phyloP scores from a whole-genome alignment of 2,888 invertebrate genomes.

The Dexiosoma caninum region DNA sequence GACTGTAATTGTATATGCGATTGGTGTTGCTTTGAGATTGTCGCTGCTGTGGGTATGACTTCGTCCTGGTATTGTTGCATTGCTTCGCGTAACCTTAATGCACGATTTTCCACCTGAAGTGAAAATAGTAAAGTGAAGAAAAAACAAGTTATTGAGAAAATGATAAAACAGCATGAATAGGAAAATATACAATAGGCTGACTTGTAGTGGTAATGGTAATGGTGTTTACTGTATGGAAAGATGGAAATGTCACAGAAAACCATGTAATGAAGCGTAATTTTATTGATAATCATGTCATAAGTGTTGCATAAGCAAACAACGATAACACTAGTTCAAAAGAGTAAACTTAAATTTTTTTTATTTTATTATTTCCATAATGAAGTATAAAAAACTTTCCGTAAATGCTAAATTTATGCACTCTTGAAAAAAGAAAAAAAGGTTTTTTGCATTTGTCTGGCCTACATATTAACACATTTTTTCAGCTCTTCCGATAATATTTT shows the following conservation, averaged over 20 bases:
- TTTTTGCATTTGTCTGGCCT: too few species aligned
- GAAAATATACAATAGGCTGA: neutral
- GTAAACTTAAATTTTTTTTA: too few species aligned
- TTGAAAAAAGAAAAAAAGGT: neutral
- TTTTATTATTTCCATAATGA: neutral
- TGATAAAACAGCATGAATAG: constrained; percentile 12
- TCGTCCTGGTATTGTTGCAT: constrained; percentile 78
- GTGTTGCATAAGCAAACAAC: constrained; percentile 53
- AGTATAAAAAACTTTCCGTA: neutral
- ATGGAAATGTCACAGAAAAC: neutral
- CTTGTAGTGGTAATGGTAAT: neutral
- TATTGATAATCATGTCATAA: constrained; percentile 55
- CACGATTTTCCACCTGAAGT: constrained; percentile 90
- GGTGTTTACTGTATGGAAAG: neutral
- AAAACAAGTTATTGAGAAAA: neutral
- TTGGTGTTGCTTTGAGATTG: constrained; percentile 54
- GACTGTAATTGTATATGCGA: constrained; percentile 54
- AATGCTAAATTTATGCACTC: neutral
- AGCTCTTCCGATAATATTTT: neutral
- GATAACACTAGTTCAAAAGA: constrained; percentile 7
- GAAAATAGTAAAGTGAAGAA: neutral
- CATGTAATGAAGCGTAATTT: constrained; percentile 54
- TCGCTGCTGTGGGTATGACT: constrained; percentile 66
- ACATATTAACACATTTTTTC: too few species aligned
- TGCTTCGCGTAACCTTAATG: constrained; percentile 83